phyloP scores from a whole-genome alignment of 1,140 invertebrate genomes.

The Brachionus calyciflorus region DNA sequence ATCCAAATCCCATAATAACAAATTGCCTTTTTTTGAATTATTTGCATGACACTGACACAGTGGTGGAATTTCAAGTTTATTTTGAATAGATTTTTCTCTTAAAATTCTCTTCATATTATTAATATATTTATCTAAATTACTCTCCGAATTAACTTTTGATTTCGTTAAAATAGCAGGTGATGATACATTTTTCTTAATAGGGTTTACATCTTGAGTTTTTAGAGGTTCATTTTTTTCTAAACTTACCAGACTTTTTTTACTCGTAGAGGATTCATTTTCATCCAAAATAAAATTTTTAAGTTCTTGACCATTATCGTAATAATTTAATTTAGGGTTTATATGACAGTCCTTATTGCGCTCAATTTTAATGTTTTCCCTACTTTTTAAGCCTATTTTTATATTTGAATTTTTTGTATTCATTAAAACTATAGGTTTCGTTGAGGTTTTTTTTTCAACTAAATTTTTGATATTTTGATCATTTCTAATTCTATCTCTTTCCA shows the following conservation, averaged over 20 bases:
- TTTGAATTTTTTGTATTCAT: not conserved
- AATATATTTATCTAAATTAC: slow-evolving; percentile 2
- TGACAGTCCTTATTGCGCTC: not conserved
- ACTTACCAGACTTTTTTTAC: too few species aligned
- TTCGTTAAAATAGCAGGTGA: not conserved
- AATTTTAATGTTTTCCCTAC: not conserved
- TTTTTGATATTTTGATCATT: not conserved
- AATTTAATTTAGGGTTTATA: too few species aligned
- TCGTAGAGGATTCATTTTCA: too few species aligned
- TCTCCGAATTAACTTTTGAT: not conserved
- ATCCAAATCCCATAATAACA: not conserved
- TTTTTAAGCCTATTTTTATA: not conserved
- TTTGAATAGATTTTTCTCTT: not conserved
- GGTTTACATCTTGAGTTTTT: too few species aligned
- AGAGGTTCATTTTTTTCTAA: too few species aligned
- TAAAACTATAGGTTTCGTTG: not conserved
- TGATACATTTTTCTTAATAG: too few species aligned
- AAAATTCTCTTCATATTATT: not conserved
- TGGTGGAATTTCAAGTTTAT: not conserved
- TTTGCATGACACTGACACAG: slow-evolving; percentile 20
- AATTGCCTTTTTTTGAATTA: not conserved
- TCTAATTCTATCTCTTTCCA: slow-evolving; percentile 24
- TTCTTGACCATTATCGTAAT: not conserved
- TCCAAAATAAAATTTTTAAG: not conserved
- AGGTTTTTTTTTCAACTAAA: not conserved